Conservation (phyloP, 2,888 invertebrate species). For the Troilus luridus region DNA sequence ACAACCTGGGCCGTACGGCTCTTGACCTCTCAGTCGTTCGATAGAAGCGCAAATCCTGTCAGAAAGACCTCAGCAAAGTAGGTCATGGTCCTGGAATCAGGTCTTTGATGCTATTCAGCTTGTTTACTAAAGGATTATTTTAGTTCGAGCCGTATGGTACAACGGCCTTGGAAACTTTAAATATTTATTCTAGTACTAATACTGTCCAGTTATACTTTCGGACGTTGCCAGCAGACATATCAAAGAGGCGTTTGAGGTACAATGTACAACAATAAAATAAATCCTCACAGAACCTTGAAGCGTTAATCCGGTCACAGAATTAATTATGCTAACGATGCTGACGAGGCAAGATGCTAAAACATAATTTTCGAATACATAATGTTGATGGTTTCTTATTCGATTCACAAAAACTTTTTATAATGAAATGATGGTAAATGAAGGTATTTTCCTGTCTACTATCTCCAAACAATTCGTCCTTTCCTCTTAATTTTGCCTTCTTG, state of each 20-base stretch:
- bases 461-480: too few species aligned
- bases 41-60: constrained; percentile 25
- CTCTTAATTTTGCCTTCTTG: too few species aligned
- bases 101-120: neutral
- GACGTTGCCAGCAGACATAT: neutral
- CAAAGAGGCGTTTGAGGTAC: neutral
- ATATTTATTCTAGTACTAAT: neutral
- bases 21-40: constrained; percentile 31
- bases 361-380: neutral
- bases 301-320: neutral
- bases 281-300: neutral
- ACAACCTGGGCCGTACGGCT: constrained; percentile 21
- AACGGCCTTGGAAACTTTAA: neutral
- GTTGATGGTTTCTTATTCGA: neutral
- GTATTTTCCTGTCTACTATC: too few species aligned
- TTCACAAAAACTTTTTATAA: neutral
- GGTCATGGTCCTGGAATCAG: neutral
- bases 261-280: neutral
- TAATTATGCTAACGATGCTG: neutral
- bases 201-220: neutral
- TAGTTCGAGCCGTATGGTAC: neutral
- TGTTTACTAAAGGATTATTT: neutral
- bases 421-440: neutral
- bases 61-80: neutral
- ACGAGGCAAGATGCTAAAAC: neutral